phyloP scores from a whole-genome alignment of 2,113 vertebrate species.

The Baryphthengus martii region DNA sequence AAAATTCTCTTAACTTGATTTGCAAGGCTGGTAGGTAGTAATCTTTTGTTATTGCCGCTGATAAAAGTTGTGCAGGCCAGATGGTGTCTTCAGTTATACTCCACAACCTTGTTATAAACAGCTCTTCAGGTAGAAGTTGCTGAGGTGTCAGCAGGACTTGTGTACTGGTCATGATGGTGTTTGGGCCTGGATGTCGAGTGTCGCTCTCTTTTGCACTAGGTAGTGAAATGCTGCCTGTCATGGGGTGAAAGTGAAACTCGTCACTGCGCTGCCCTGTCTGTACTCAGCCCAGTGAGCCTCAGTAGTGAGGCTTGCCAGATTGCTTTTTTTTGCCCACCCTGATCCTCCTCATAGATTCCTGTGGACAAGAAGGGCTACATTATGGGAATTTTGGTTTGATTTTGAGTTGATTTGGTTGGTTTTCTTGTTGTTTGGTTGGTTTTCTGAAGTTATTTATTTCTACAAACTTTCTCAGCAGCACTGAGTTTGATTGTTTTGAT shows the following conservation, averaged over 20 bases:
- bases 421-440: neutral
- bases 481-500: neutral
- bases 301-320: neutral
- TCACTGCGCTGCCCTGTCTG: neutral
- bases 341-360: neutral
- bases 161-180: neutral
- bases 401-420: fast-evolving
- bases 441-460: neutral
- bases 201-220: neutral
- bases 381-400: neutral
- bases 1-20: conserved; percentile 1
- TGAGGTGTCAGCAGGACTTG: neutral
- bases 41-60: neutral
- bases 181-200: neutral
- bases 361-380: neutral
- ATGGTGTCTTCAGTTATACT: neutral
- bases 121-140: neutral
- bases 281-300: neutral
- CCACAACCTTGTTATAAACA: neutral
- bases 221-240: neutral
- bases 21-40: neutral
- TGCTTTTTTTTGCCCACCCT: neutral
- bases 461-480: neutral
- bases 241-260: neutral
- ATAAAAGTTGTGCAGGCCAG: conserved; percentile 8